These are phyloP conservation scores for Amphimallon solstitiale DNA, from an alignment of 2,888 invertebrate species.

Conservation along the genomic window DNA sequence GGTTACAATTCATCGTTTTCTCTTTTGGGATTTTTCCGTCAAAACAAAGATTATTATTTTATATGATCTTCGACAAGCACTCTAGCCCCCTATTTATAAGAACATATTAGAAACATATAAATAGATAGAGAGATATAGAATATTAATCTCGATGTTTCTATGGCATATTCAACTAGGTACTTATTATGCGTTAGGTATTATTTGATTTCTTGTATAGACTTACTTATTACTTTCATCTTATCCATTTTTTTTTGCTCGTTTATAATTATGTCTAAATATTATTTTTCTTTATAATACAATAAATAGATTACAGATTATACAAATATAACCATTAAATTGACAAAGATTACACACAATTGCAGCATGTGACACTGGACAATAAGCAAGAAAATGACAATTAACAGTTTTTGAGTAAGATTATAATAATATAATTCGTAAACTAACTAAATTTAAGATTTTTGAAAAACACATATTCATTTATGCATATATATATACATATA, in stretches of 20 bases:
- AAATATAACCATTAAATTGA: constrained; percentile 61
- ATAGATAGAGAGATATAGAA: constrained; percentile 29
- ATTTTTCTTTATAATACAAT: constrained; percentile 60
- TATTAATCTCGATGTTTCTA: constrained; percentile 48
- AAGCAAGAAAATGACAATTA: constrained; percentile 60
- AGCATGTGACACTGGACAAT: constrained; percentile 65
- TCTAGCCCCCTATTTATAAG: constrained; percentile 34
- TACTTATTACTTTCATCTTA: constrained; percentile 40
- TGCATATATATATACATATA: too few relatives aligned
- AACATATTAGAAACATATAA: constrained; percentile 43
- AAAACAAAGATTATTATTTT: not conserved
- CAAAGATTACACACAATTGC: constrained; percentile 63
- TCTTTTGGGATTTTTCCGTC: too few relatives aligned
- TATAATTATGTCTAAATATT: constrained; percentile 53
- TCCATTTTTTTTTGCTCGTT: constrained; percentile 43
- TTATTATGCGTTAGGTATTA: constrained; percentile 44
- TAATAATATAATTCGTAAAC: constrained; percentile 49
- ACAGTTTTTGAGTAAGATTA: constrained; percentile 51
- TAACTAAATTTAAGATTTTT: constrained; percentile 51
- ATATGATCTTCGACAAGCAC: constrained; percentile 40
- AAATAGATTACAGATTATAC: constrained; percentile 62
- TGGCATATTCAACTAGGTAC: constrained; percentile 60
- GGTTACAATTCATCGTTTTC: too few relatives aligned
- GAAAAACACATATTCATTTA: constrained; percentile 53
- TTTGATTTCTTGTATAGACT: too few relatives aligned